phyloP scores from a whole-genome alignment of 2,888 invertebrate species.

The Iphiclides podalirius region DNA sequence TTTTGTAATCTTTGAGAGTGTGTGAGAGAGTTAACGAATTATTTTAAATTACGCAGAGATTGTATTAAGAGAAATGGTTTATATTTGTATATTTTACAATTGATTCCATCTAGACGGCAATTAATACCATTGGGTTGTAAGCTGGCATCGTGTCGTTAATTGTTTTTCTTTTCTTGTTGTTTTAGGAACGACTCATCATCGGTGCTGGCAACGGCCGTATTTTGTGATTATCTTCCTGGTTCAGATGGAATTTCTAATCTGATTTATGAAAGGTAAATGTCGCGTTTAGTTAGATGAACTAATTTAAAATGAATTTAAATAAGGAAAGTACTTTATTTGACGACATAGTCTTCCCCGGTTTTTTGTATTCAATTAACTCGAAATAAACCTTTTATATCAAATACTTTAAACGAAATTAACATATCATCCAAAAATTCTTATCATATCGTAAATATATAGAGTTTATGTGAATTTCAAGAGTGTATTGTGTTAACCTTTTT shows the following conservation, averaged over 20 bases:
- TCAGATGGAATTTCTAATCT: conserved; percentile 60
- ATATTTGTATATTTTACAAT: no score
- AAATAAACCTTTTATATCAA: not conserved
- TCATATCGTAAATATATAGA: conserved; percentile 50
- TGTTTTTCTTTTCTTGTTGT: conserved; percentile 42
- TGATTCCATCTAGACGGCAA: no score
- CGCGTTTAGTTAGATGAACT: conserved; percentile 19
- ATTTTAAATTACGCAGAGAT: no score
- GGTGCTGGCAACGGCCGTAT: conserved; percentile 63
- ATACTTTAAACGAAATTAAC: conserved; percentile 40
- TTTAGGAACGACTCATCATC: conserved; percentile 57
- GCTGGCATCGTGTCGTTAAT: no score
- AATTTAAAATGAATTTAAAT: conserved; percentile 2
- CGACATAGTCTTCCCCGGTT: conserved; percentile 6
- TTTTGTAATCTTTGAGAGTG: no score
- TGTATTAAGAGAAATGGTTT: no score
- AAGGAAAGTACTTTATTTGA: conserved; percentile 12
- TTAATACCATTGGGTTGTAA: no score
- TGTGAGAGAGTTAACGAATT: no score
- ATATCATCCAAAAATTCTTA: conserved; percentile 56
- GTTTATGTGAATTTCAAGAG: no score
- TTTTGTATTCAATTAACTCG: not conserved
- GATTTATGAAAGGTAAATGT: conserved; percentile 32
- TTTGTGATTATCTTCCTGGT: conserved; percentile 57
- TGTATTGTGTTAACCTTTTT: no score